Conservation (phyloP, 1,140 invertebrate genomes). For the Agrilus planipennis region DNA sequence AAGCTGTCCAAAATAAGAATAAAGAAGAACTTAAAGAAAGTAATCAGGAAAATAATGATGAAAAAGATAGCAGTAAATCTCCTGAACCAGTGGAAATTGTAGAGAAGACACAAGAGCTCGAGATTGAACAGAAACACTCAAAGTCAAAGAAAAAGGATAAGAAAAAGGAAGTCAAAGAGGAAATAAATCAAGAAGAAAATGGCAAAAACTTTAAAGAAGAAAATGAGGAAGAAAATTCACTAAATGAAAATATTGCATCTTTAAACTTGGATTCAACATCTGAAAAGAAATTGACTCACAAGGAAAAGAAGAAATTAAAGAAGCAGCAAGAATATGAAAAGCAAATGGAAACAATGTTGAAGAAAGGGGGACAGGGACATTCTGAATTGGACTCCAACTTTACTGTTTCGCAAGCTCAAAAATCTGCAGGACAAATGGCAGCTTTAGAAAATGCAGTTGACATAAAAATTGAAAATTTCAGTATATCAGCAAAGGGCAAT, state of each 20-base stretch:
- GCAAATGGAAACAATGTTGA: slow-evolving; percentile 77
- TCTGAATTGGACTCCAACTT: slow-evolving; percentile 89
- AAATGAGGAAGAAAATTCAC: slow-evolving; percentile 17
- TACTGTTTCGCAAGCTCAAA: slow-evolving; percentile 89
- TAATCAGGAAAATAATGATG: slow-evolving; percentile 32
- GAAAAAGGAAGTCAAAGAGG: slow-evolving; percentile 16
- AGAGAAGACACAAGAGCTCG: neutral
- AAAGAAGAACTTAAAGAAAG: slow-evolving; percentile 14
- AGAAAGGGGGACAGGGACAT: slow-evolving; percentile 77
- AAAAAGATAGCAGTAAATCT: slow-evolving; percentile 10
- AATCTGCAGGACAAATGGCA: slow-evolving; percentile 67
- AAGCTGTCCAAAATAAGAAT: slow-evolving; percentile 30
- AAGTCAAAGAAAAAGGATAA: slow-evolving; percentile 4
- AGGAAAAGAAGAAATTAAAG: slow-evolving; percentile 90
- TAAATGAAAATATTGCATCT: slow-evolving; percentile 15
- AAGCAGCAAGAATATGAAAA: slow-evolving; percentile 88
- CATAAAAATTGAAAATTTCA: slow-evolving; percentile 98
- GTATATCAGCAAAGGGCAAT: slow-evolving; percentile 94
- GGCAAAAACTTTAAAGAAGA: slow-evolving; percentile 14
- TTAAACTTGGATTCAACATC: slow-evolving; percentile 10
- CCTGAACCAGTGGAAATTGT: slow-evolving; percentile 14
- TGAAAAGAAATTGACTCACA: slow-evolving; percentile 77
- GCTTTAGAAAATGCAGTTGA: slow-evolving; percentile 91
- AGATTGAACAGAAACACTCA: slow-evolving; percentile 1
- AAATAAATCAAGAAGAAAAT: slow-evolving; percentile 29